A percentile compares a stretch with the other conserved stretches of the same genome.
Conservation (phyloP, 2,888 invertebrate genomes). For the Temnothorax rugatulus region DNA sequence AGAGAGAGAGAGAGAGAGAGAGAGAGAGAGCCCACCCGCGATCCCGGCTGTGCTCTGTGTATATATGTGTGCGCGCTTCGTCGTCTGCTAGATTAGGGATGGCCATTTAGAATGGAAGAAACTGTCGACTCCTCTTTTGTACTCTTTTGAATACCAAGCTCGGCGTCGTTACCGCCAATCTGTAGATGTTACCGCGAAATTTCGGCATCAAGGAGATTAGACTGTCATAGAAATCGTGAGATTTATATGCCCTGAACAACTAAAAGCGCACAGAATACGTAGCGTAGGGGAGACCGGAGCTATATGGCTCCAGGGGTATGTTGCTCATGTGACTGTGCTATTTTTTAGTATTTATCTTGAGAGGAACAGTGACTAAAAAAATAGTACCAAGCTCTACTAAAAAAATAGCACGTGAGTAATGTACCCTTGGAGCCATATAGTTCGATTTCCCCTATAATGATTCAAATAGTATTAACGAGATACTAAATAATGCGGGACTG, state of each 20-base stretch:
- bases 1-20: conserved; percentile 25
- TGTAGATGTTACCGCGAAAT: not conserved
- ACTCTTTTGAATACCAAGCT: not conserved
- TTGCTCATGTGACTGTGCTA: too few species aligned
- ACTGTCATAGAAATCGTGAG: not conserved
- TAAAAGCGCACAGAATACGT: not conserved
- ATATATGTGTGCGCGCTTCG: not conserved
- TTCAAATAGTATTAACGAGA: not conserved
- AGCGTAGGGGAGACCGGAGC: too few species aligned
- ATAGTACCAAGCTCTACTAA: too few species aligned
- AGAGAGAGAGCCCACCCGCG: too few species aligned
- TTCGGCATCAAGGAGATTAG: not conserved
- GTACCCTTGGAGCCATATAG: too few species aligned
- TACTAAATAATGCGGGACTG: not conserved
- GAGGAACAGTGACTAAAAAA: too few species aligned
- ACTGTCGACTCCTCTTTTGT: not conserved
- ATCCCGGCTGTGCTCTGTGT: conserved; percentile 14
- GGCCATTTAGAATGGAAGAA: not conserved
- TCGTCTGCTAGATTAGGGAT: conserved; percentile 25
- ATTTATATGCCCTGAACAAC: not conserved
- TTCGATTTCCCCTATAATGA: not conserved
- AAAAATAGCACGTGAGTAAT: too few species aligned
- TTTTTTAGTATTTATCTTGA: too few species aligned
- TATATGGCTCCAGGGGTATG: too few species aligned
- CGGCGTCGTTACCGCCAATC: not conserved